Evolutionary conservation across 2,888 invertebrate species (phyloP), one percentile per base, ranked within the genome.

Genomic region (Halocaridina rubra): DNA sequence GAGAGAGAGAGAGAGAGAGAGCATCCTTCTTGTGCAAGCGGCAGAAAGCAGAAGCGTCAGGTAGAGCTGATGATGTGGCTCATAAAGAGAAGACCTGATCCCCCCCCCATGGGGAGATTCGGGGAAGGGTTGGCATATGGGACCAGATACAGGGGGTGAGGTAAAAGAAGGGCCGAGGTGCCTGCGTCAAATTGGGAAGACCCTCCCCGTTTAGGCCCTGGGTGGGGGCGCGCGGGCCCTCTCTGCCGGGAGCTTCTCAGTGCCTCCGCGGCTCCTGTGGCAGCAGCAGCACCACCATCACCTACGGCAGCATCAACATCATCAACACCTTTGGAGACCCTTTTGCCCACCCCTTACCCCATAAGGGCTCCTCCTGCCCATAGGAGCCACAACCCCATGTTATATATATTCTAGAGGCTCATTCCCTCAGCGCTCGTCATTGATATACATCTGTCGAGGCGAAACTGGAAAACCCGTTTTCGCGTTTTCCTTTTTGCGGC

Each of bases 101-200:
- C 67, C 32, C 67, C 29, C 67, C 32, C 67, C 32, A 67, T 24
- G 24, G 24, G 46, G 39, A 46, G 39, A 46, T 33, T 46, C 24
- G 32, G 27, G 19, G 53, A 74, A 27, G 46, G 24, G 27, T 24
- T 10, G 27, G 22, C n/a, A 22, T 27, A 24, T 24, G 74, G 5
- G 53, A 74, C 39, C 39, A 16, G 16, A 16, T 24, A 27, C 2
- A 27, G 22, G 46, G 39, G 39, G 80, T 57, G 75, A 57, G 29
- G 71, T 46, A 46, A 39, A 27, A 81, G 76, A 46, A 32, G 64
- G 53, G 75, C 81, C 75, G 76, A 81, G 81, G 80, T 72, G 72
- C 76, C 74, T 81, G 81, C 81, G 81, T 81, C 81, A 81, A 81
- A 81, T 81, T 81, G 81, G 81, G 81, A 81, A 81, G 81, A 71